These are phyloP conservation scores for Ornithoptera priamus DNA, from an alignment of 2,888 invertebrate genomes.

Conservation along the genomic window DNA sequence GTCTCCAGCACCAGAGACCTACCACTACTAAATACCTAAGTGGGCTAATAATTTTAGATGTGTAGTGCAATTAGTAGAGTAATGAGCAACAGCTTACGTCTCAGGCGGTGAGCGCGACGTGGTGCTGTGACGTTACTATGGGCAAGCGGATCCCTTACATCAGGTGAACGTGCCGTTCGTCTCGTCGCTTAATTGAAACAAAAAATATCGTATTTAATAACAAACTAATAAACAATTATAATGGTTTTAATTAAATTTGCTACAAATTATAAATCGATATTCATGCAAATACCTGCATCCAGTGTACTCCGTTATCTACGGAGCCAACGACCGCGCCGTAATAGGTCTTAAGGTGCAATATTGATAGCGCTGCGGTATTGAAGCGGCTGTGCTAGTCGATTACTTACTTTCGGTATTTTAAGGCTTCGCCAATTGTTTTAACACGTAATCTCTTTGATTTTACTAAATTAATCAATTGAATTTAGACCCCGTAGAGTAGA, in stretches of 20 bases:
- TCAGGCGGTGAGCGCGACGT: no score
- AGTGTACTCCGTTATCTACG: conserved; percentile 7
- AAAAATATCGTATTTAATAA: neutral
- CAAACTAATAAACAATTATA: neutral
- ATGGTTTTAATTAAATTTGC: neutral
- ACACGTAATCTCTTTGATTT: neutral
- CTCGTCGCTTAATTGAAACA: no score
- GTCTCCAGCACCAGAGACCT: no score
- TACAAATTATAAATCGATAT: neutral
- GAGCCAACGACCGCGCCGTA: neutral
- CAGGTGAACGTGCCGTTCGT: no score
- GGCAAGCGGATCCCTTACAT: no score
- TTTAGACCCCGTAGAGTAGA: no score
- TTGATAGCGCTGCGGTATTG: conserved; percentile 2
- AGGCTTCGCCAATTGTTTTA: neutral
- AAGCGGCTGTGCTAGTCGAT: neutral
- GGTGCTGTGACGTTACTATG: no score
- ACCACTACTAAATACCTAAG: no score
- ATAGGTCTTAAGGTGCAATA: conserved; percentile 5
- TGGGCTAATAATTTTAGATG: no score
- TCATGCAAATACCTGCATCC: neutral
- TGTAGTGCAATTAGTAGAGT: no score
- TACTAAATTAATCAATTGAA: no score
- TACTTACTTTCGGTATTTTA: neutral
- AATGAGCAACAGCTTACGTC: no score